These are phyloP conservation scores for Gasterosteus nipponicus DNA, from an alignment of 2,113 vertebrate genomes.

Conservation along the genomic window DNA sequence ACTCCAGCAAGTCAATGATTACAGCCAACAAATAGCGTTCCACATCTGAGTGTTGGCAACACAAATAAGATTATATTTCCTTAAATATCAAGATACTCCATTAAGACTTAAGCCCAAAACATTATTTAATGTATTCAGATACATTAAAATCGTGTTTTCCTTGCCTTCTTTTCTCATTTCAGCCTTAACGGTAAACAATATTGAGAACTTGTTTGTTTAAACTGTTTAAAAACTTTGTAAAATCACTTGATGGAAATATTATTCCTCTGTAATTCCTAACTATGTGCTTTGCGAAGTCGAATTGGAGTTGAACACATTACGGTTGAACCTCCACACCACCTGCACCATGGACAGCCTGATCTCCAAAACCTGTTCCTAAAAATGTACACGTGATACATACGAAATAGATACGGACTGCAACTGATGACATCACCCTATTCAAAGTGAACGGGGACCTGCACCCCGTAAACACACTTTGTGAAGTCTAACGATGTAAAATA, in stretches of 20 bases:
- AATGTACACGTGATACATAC: too few species aligned
- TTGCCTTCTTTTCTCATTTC: neutral
- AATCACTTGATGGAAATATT: neutral
- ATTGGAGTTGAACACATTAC: neutral
- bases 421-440: too few species aligned
- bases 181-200: neutral
- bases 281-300: neutral
- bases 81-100: neutral
- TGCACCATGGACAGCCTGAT: neutral
- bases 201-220: neutral
- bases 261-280: neutral
- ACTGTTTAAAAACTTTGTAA: constrained; percentile 1
- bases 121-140: neutral
- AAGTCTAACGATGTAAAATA: too few species aligned
- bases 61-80: neutral
- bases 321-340: neutral
- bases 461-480: too few species aligned
- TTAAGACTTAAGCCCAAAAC: neutral
- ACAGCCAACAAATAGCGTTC: constrained; percentile 6
- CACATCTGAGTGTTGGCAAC: neutral
- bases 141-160: neutral
- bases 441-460: too few species aligned
- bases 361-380: too few species aligned
- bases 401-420: too few species aligned
- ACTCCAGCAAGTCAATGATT: constrained; percentile 14